Conservation (phyloP, 2,888 invertebrate genomes). For the Rotaria magnacalcarata region DNA sequence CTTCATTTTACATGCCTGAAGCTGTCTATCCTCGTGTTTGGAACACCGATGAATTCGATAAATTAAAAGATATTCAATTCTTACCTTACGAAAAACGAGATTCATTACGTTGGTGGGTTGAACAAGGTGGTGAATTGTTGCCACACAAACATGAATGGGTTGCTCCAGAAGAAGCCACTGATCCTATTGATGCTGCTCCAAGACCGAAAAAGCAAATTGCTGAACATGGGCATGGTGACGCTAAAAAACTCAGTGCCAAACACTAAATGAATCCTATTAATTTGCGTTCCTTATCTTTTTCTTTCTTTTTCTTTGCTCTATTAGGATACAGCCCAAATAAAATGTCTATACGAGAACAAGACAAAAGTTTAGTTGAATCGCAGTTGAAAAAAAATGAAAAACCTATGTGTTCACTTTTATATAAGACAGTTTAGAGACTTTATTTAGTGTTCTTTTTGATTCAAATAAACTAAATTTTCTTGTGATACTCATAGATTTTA, state of each 20-base stretch:
- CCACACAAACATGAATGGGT: background rate
- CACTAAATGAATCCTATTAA: too few relatives aligned
- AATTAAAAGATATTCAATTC: conserved; percentile 11
- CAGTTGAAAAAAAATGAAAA: background rate
- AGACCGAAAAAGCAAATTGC: too few relatives aligned
- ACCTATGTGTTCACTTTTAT: too few relatives aligned
- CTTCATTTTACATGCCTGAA: background rate
- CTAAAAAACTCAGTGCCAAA: background rate
- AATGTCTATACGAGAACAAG: too few relatives aligned
- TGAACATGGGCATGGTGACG: background rate
- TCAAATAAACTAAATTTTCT: too few relatives aligned
- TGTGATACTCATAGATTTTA: too few relatives aligned
- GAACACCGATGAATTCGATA: background rate
- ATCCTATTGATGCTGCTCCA: background rate
- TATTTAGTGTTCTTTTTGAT: too few relatives aligned
- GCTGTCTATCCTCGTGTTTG: conserved; percentile 8
- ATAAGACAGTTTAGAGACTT: too few relatives aligned
- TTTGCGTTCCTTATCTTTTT: too few relatives aligned
- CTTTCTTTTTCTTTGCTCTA: too few relatives aligned
- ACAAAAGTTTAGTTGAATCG: too few relatives aligned
- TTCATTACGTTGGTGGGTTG: conserved; percentile 35
- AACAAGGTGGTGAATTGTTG: conserved; percentile 34
- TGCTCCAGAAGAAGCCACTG: conserved; percentile 3
- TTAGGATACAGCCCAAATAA: too few relatives aligned
- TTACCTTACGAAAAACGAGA: conserved; percentile 21